Conservation (phyloP, 2,888 invertebrate genomes). For the Drosophila pegasa region DNA sequence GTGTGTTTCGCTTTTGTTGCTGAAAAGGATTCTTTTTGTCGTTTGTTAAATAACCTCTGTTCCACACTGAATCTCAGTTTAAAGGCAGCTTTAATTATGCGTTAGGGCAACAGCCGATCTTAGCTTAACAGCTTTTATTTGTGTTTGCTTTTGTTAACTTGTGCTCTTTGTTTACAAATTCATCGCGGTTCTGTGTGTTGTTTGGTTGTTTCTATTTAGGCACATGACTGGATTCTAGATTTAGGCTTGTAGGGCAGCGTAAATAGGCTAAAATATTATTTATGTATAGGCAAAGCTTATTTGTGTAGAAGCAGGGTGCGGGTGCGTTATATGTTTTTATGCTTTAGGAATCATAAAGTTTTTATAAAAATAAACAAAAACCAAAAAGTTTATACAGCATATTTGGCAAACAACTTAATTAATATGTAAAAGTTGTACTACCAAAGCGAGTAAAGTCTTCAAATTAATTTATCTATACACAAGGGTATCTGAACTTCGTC, state of each 20-base stretch:
- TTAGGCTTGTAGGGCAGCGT: not conserved
- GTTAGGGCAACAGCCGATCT: conserved; percentile 15
- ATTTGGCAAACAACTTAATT: not conserved
- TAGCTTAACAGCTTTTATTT: conserved; percentile 19
- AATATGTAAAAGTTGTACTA: not conserved
- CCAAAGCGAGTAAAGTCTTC: not conserved
- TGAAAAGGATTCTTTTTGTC: conserved; percentile 38
- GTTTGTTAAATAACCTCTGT: conserved; percentile 40
- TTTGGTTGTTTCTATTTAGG: conserved; percentile 29
- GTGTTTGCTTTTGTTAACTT: conserved; percentile 7
- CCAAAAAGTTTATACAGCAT: not conserved
- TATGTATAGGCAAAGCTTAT: not conserved
- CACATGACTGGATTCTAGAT: conserved; percentile 55
- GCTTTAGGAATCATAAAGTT: not conserved
- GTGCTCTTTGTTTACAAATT: conserved; percentile 24
- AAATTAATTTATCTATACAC: not conserved
- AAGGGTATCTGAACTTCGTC: not conserved
- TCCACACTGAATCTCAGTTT: conserved; percentile 33
- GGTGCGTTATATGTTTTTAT: no score
- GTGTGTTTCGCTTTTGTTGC: conserved; percentile 41
- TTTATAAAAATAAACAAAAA: not conserved
- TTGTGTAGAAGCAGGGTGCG: no score
- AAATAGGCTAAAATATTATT: not conserved
- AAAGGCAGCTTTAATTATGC: conserved; percentile 60
- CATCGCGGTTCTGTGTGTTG: conserved; percentile 5